Conservation (phyloP, 2,797 vertebrate species). For the Merluccius polli region DNA sequence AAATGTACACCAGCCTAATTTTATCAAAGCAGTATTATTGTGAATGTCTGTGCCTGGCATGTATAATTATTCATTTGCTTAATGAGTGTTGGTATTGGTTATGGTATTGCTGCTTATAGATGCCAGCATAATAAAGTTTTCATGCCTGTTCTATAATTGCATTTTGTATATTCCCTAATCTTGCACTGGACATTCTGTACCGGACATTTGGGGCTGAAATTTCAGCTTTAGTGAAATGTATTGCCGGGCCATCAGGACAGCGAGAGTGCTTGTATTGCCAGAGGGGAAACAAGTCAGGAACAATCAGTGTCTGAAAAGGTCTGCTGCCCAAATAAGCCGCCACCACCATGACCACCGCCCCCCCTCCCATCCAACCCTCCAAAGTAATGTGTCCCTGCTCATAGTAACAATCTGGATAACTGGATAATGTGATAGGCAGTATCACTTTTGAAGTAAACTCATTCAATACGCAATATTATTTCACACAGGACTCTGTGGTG, state of each 20-base stretch:
- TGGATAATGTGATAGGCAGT: no score
- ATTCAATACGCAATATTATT: no score
- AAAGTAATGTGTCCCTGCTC: constrained; percentile 22
- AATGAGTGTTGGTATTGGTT: constrained; percentile 19
- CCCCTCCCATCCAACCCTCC: no score
- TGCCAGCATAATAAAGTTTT: constrained; percentile 35
- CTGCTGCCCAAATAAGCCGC: constrained; percentile 47
- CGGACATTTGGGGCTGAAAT: constrained; percentile 45
- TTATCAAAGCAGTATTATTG: neutral
- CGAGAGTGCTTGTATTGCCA: constrained; percentile 48
- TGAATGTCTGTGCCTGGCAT: constrained; percentile 43
- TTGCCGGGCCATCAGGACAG: constrained; percentile 42
- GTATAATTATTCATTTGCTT: constrained; percentile 40
- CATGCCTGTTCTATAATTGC: constrained; percentile 41
- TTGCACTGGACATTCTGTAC: constrained; percentile 15
- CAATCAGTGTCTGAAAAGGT: constrained; percentile 52
- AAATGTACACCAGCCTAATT: neutral
- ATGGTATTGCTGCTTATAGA: constrained; percentile 36
- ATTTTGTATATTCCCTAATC: constrained; percentile 9
- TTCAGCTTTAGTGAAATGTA: constrained; percentile 51
- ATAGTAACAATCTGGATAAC: constrained; percentile 27
- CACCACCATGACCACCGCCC: no score
- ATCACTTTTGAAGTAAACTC: no score
- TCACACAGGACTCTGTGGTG: neutral
- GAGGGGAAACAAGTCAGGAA: constrained; percentile 54